Evolutionary conservation across 2,113 vertebrate species (phyloP).

Genomic region (Rallus limicola): DNA sequence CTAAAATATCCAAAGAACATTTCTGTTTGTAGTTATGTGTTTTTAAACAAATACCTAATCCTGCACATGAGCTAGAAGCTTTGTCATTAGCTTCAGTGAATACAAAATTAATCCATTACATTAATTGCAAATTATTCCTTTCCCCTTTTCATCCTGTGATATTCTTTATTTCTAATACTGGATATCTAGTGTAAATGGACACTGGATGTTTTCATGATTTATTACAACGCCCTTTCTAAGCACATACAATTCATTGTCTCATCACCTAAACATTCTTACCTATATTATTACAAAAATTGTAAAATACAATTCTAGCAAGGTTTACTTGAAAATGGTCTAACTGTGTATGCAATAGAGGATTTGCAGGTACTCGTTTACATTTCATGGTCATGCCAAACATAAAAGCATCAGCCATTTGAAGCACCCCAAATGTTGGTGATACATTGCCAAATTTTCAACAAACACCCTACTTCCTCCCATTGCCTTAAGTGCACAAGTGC

Average conservation of each 20-base stretch:
- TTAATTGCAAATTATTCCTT: background rate
- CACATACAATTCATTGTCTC: background rate
- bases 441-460: background rate
- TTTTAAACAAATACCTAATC: background rate
- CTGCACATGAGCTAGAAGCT: background rate
- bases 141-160: background rate
- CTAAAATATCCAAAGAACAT: background rate
- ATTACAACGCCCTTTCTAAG: background rate
- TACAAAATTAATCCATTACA: background rate
- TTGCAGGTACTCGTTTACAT: background rate
- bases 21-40: background rate
- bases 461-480: background rate
- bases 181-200: background rate
- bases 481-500: background rate
- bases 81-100: background rate
- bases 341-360: background rate
- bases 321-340: background rate
- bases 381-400: background rate
- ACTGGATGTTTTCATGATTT: background rate
- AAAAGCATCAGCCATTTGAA: background rate
- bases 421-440: background rate
- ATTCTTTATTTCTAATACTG: background rate
- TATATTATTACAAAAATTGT: background rate
- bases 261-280: background rate
- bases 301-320: background rate